Conservation (phyloP, 2,888 invertebrate species). For the Stenchaetothrips biformis region DNA sequence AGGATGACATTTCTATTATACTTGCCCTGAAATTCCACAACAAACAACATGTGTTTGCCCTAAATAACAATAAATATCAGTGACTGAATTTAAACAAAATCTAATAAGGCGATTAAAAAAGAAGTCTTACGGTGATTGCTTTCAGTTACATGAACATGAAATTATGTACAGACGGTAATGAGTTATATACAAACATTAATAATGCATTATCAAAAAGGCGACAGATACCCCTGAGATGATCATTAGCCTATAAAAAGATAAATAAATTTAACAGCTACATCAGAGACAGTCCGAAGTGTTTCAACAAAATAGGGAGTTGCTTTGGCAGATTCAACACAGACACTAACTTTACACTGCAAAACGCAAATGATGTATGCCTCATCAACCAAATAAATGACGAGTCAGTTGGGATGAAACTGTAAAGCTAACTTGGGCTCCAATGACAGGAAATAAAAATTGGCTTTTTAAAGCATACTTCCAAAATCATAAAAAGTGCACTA, state of each 20-base stretch:
- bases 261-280: not conserved
- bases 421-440: no score
- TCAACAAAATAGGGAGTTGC: not conserved
- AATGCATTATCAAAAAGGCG: not conserved
- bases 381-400: no score
- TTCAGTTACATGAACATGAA: not conserved
- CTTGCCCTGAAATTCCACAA: not conserved
- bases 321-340: not conserved
- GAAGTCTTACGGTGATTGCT: slow-evolving; percentile 13
- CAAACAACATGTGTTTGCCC: not conserved
- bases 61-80: not conserved
- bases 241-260: not conserved
- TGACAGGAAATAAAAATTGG: no score
- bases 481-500: no score
- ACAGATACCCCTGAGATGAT: not conserved
- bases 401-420: no score
- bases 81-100: not conserved
- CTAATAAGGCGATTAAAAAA: not conserved
- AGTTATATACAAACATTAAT: not conserved
- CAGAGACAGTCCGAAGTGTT: not conserved
- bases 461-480: no score
- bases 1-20: not conserved
- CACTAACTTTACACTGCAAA: no score
- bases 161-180: not conserved
- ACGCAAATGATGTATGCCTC: no score